Conservation (phyloP, 1,140 invertebrate genomes). For the Triops cancriformis region DNA sequence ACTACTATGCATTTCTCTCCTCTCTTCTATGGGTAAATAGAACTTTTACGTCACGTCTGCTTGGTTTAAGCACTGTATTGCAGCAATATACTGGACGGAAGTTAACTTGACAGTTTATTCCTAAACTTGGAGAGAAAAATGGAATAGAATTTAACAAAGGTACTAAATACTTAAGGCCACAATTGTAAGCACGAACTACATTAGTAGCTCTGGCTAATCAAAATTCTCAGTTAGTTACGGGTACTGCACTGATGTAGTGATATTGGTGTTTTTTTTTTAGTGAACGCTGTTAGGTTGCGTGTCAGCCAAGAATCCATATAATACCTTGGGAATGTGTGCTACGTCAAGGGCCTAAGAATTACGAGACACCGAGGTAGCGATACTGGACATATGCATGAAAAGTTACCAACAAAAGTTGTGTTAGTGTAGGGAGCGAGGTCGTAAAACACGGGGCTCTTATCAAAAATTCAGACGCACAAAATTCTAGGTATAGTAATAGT, state of each 20-base stretch:
- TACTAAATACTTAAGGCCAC: too few relatives aligned
- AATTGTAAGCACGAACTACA: too few relatives aligned
- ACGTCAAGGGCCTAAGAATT: neutral
- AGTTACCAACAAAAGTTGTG: neutral
- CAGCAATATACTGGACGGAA: too few relatives aligned
- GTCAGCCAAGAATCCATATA: neutral
- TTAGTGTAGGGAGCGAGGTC: neutral
- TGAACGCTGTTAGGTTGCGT: neutral
- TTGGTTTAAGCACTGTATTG: too few relatives aligned
- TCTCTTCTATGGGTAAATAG: constrained; percentile 19
- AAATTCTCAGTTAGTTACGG: neutral
- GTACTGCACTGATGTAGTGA: neutral
- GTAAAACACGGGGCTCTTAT: neutral
- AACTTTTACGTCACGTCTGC: neutral
- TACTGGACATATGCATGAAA: neutral
- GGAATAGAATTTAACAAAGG: too few relatives aligned
- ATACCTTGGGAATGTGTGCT: neutral
- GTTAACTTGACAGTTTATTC: too few relatives aligned
- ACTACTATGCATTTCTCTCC: constrained; percentile 20
- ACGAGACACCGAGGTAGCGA: neutral
- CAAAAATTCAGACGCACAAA: neutral
- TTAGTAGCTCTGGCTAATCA: too few relatives aligned
- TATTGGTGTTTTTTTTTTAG: neutral
- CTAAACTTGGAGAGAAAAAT: too few relatives aligned
- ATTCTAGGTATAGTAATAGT: neutral